Evolutionary conservation across 2,113 vertebrate species (phyloP).

Genomic region (Serilophus lunatus): DNA sequence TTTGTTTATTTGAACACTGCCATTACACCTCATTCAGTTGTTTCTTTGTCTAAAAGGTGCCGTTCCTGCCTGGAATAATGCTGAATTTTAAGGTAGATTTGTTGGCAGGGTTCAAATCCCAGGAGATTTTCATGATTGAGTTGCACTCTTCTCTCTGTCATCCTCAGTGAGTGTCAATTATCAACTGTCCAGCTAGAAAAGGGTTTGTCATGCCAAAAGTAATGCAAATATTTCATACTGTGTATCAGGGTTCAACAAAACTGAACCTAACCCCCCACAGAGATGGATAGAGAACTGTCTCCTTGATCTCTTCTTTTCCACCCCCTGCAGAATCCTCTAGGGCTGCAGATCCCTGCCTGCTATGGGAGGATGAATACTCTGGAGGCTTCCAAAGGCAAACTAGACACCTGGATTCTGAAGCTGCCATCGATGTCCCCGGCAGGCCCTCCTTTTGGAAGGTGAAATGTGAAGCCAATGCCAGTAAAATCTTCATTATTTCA

Average conservation of each 20-base stretch:
- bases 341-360: accelerated
- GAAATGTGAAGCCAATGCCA: not conserved
- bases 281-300: not conserved
- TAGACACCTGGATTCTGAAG: not conserved
- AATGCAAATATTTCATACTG: not conserved
- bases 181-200: not conserved
- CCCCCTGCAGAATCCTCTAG: not conserved
- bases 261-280: not conserved
- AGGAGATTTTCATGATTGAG: not conserved
- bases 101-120: not conserved
- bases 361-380: accelerated
- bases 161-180: not conserved
- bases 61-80: not conserved
- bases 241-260: not conserved
- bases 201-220: not conserved
- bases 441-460: not conserved
- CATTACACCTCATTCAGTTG: not conserved
- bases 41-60: not conserved
- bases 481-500: not conserved
- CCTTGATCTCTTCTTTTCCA: not conserved
- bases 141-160: not conserved
- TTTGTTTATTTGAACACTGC: not conserved
- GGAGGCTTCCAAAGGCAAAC: not conserved
- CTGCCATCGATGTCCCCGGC: not conserved
- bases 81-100: not conserved